phyloP scores from a whole-genome alignment of 2,797 vertebrate genomes.

The Lacerta viridis region DNA sequence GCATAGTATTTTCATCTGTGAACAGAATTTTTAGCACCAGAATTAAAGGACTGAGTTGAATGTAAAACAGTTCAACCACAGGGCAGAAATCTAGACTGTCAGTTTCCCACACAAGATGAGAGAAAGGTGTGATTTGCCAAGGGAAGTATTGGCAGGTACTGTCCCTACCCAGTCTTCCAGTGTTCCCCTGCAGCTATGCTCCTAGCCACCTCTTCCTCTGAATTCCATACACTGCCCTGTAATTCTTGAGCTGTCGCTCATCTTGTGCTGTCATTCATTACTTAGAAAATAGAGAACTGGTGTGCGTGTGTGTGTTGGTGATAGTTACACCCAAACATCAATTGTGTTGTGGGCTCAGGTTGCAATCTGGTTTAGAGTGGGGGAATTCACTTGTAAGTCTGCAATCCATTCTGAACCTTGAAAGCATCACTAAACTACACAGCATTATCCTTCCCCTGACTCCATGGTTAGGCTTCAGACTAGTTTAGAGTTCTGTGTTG shows the following conservation, averaged over 20 bases:
- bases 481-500: too few relatives aligned
- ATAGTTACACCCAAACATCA: too few relatives aligned
- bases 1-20: too few relatives aligned
- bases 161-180: neutral
- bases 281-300: too few relatives aligned
- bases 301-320: too few relatives aligned
- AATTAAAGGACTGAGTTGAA: slow-evolving; percentile 1
- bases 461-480: neutral
- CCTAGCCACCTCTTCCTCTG: too few relatives aligned
- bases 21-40: neutral
- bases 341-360: too few relatives aligned
- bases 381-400: neutral
- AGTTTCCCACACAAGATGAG: neutral
- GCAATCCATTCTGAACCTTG: neutral
- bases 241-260: too few relatives aligned
- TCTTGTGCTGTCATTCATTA: too few relatives aligned
- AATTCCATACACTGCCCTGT: too few relatives aligned
- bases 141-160: neutral
- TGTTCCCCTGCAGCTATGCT: neutral
- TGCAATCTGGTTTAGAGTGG: too few relatives aligned
- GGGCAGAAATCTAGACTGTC: neutral
- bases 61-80: neutral
- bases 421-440: neutral
- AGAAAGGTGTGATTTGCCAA: too few relatives aligned
- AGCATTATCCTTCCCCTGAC: neutral